A percentile compares a stretch with the other conserved stretches of the same genome.
Conservation (phyloP, 2,797 vertebrate species). For the Phrynocephalus forsythii region DNA sequence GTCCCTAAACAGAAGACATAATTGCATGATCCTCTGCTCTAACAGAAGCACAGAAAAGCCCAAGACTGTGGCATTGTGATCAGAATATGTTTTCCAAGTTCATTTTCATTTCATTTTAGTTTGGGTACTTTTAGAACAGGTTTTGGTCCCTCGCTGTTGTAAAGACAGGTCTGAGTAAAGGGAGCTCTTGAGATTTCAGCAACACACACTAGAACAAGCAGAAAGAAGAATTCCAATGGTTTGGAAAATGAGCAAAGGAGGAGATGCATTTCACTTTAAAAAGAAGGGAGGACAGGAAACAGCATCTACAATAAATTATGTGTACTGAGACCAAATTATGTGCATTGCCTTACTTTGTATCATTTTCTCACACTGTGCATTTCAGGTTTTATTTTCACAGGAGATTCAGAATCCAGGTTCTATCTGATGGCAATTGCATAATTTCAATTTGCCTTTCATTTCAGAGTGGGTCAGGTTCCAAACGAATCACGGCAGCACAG, state of each 20-base stretch:
- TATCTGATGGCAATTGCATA: not conserved
- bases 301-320: too few relatives aligned
- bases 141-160: too few relatives aligned
- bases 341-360: not conserved
- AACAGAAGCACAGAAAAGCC: not conserved
- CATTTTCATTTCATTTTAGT: too few relatives aligned
- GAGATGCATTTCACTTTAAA: too few relatives aligned
- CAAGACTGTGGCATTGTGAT: too few relatives aligned
- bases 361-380: not conserved
- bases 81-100: not conserved
- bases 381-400: not conserved
- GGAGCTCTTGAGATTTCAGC: not conserved
- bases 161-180: not conserved
- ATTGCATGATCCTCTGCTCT: not conserved
- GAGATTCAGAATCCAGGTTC: not conserved
- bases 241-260: not conserved
- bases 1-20: too few relatives aligned
- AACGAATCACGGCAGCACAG: too few relatives aligned
- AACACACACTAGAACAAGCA: not conserved
- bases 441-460: too few relatives aligned
- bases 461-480: too few relatives aligned
- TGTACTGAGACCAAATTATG: not conserved
- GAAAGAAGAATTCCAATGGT: not conserved
- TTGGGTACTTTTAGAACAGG: too few relatives aligned
- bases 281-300: too few relatives aligned